phyloP scores from a whole-genome alignment of 53 echinoderm and acorn worm genomes.

The Crossaster papposus region DNA sequence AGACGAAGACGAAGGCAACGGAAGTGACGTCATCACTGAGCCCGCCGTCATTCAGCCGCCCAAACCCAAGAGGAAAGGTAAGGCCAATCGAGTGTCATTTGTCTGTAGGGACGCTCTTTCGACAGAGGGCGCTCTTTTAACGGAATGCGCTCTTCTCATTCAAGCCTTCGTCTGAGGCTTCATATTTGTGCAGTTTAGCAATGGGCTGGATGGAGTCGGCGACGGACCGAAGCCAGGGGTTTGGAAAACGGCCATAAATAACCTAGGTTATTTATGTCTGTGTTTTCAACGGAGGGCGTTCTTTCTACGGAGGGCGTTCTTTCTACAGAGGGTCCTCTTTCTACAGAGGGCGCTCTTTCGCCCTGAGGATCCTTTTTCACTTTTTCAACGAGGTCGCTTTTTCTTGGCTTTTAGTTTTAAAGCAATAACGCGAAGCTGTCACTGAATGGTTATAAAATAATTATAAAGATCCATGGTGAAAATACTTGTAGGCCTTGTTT shows the following conservation, averaged over 20 bases:
- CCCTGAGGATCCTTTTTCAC: too few relatives aligned
- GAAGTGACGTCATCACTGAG: not conserved
- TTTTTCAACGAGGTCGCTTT: not conserved
- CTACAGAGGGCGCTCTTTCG: not conserved
- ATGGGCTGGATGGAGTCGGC: too few relatives aligned
- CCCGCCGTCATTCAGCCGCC: conserved; percentile 1
- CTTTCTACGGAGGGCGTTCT: conserved; percentile 1
- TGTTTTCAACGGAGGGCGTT: conserved; percentile 6
- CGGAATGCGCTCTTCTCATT: not conserved
- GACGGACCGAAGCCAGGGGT: too few relatives aligned
- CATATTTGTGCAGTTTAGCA: too few relatives aligned
- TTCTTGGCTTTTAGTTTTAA: too few relatives aligned
- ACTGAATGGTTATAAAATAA: not conserved
- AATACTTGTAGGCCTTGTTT: too few relatives aligned
- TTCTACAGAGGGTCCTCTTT: not conserved
- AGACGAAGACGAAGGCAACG: conserved; percentile 46
- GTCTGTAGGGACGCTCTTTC: too few relatives aligned
- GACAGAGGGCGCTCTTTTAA: not conserved
- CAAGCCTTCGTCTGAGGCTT: too few relatives aligned
- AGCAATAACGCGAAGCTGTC: not conserved
- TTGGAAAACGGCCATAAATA: too few relatives aligned
- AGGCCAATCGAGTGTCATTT: not conserved
- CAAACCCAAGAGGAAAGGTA: conserved; percentile 46
- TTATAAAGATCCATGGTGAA: too few relatives aligned
- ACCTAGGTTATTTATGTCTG: too few relatives aligned